phyloP scores from a whole-genome alignment of 2,797 vertebrate genomes.

The Iguana delicatissima region DNA sequence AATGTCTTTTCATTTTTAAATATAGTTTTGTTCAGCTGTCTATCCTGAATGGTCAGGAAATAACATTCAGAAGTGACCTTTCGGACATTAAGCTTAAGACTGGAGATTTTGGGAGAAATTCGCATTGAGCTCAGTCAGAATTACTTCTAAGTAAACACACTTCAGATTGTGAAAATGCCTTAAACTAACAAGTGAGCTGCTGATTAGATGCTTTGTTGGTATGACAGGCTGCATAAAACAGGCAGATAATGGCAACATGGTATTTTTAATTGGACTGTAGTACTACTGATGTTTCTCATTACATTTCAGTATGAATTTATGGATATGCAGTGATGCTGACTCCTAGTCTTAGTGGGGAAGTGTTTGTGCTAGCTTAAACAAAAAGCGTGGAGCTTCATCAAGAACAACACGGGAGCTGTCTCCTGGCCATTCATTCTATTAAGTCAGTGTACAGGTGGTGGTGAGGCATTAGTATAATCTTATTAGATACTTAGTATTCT shows the following conservation, averaged over 20 bases:
- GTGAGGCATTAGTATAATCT: not conserved
- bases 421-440: not conserved
- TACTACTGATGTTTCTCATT: not conserved
- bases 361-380: not conserved
- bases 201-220: not conserved
- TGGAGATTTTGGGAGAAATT: not conserved
- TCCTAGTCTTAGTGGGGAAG: conserved; percentile 1
- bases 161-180: conserved; percentile 13
- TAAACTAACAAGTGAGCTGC: not conserved
- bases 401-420: not conserved
- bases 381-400: not conserved
- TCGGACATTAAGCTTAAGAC: not conserved
- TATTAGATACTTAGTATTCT: conserved; percentile 17
- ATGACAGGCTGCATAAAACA: not conserved
- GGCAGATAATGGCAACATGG: not conserved
- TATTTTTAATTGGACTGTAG: not conserved
- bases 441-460: not conserved
- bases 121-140: not conserved
- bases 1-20: not conserved
- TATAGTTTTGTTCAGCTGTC: not conserved
- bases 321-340: not conserved
- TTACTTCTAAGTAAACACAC: not conserved
- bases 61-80: not conserved
- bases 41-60: not conserved
- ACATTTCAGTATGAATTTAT: not conserved